phyloP scores from a whole-genome alignment of 2,113 vertebrate species.

The Phalacrocorax pelagicus region DNA sequence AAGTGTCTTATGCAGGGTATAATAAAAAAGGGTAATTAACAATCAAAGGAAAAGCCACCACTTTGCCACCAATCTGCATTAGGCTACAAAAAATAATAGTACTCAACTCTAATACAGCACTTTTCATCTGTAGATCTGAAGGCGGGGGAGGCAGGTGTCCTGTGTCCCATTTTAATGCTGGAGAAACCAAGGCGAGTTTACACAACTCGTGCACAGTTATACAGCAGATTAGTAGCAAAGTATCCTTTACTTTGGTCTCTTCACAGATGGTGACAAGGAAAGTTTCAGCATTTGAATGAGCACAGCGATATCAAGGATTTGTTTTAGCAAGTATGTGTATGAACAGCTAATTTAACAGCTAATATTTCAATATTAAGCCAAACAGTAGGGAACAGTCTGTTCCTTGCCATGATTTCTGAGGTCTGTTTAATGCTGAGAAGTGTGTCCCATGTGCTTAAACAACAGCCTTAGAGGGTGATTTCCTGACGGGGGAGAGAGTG shows the following conservation, averaged over 20 bases:
- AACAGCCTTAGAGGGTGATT: not conserved
- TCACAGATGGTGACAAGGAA: not conserved
- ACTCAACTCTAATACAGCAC: not conserved
- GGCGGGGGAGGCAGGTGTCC: not conserved
- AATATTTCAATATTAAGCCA: not conserved
- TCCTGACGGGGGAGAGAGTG: not conserved
- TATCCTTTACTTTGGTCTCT: not conserved
- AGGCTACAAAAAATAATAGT: not conserved
- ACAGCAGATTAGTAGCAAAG: not conserved
- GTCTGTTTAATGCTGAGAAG: not conserved
- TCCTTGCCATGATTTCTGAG: not conserved
- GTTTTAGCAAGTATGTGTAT: not conserved
- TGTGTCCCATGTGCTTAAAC: not conserved
- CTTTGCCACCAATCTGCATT: not conserved
- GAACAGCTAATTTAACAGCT: not conserved
- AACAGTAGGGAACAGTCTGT: not conserved
- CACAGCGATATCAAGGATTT: not conserved
- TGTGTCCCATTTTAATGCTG: not conserved
- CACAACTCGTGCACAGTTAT: not conserved
- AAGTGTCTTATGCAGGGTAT: not conserved
- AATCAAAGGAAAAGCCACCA: constrained; percentile 15
- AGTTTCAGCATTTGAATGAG: not conserved
- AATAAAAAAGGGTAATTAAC: constrained; percentile 25
- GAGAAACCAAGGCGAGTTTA: not conserved
- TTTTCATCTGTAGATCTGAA: not conserved